phyloP scores from a whole-genome alignment of 2,113 vertebrate genomes.

The Globicephala melas region DNA sequence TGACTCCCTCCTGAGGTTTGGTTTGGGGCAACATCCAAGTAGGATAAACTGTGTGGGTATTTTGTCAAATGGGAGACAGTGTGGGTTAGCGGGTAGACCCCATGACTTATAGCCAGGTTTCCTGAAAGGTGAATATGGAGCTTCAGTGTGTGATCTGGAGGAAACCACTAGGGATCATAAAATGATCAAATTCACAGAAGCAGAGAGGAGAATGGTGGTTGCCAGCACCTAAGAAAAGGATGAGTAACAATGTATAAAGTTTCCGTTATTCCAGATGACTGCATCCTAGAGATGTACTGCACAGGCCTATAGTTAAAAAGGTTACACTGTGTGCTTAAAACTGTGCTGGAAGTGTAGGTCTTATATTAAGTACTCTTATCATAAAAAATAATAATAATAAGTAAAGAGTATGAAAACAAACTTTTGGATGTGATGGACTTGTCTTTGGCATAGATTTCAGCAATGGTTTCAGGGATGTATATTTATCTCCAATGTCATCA shows the following conservation, averaged over 20 bases:
- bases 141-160: not conserved
- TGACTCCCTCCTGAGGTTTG: not conserved
- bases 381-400: not conserved
- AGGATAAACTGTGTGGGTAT: not conserved
- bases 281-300: not conserved
- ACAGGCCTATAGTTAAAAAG: not conserved
- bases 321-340: not conserved
- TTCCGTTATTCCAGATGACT: not conserved
- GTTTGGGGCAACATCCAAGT: too few species aligned
- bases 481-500: not conserved
- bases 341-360: not conserved
- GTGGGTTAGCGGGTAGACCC: fast-evolving
- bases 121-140: not conserved
- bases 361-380: not conserved
- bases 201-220: not conserved
- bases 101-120: not conserved
- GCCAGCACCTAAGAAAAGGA: not conserved
- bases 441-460: not conserved
- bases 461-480: not conserved
- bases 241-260: not conserved
- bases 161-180: not conserved
- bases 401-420: not conserved
- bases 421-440: not conserved
- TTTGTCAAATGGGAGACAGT: not conserved
- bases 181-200: not conserved